These are phyloP conservation scores for Ciconia nigra DNA, from an alignment of 2,797 vertebrate genomes.

Conservation along the genomic window DNA sequence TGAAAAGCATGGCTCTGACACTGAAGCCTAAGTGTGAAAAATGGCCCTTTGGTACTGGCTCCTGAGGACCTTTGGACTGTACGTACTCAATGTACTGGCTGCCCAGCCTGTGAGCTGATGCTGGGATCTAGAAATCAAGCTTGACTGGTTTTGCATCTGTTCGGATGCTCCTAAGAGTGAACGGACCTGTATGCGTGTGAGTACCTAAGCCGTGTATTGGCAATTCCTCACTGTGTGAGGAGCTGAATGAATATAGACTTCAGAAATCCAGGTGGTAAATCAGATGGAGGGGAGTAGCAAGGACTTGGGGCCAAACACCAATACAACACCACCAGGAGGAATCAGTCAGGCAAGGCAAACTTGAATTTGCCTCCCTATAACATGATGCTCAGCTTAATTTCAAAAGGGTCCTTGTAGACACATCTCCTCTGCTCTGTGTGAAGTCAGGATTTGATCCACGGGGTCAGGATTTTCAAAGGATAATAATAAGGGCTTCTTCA, in stretches of 20 bases:
- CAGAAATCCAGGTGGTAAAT: not conserved
- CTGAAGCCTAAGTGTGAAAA: not conserved
- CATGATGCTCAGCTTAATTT: not conserved
- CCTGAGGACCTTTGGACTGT: not conserved
- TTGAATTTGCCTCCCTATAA: not conserved
- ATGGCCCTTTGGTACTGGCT: not conserved
- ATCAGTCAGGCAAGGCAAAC: not conserved
- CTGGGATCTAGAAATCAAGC: not conserved
- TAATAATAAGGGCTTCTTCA: not conserved
- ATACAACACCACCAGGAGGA: not conserved
- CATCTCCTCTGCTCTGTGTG: not conserved
- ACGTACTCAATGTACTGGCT: not conserved
- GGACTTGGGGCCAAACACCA: not conserved
- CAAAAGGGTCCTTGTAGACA: not conserved
- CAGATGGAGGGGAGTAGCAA: not conserved
- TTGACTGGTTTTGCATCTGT: not conserved
- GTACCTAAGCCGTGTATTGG: not conserved
- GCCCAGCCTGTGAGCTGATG: not conserved
- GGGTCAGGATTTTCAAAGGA: not conserved
- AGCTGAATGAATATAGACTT: not conserved
- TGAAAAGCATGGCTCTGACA: not conserved
- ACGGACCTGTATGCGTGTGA: fast-evolving
- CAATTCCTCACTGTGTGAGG: not conserved
- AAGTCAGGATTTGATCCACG: not conserved
- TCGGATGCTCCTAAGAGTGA: not conserved